phyloP scores from a whole-genome alignment of 1,140 invertebrate species.

The Antheraea pernyi region DNA sequence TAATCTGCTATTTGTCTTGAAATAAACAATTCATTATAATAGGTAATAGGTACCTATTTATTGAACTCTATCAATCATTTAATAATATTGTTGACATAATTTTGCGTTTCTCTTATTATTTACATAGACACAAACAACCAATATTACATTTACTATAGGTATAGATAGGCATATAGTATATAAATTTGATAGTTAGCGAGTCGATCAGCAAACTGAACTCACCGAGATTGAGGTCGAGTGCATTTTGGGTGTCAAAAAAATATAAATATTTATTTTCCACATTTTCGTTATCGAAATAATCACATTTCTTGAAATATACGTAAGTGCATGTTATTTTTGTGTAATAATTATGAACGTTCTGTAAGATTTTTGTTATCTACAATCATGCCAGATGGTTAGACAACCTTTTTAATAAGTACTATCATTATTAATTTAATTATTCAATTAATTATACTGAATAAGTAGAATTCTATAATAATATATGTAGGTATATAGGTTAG shows the following conservation, averaged over 20 bases:
- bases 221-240: neutral
- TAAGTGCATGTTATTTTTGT: neutral
- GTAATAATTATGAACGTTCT: neutral
- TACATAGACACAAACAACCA: no score
- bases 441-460: no score
- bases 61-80: no score
- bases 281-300: neutral
- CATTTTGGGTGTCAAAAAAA: neutral
- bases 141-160: neutral
- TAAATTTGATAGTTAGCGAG: neutral
- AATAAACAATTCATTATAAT: no score
- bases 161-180: neutral
- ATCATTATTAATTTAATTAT: no score
- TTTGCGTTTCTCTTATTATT: no score
- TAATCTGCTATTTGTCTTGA: no score
- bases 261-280: neutral
- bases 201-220: neutral
- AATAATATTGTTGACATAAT: no score
- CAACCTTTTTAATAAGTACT: no score
- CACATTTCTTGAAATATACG: neutral
- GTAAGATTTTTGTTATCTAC: neutral
- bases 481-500: no score
- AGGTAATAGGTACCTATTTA: no score
- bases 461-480: no score
- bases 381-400: neutral